These are phyloP conservation scores for Drosophila histrio DNA, from an alignment of 2,888 invertebrate species.

Conservation along the genomic window DNA sequence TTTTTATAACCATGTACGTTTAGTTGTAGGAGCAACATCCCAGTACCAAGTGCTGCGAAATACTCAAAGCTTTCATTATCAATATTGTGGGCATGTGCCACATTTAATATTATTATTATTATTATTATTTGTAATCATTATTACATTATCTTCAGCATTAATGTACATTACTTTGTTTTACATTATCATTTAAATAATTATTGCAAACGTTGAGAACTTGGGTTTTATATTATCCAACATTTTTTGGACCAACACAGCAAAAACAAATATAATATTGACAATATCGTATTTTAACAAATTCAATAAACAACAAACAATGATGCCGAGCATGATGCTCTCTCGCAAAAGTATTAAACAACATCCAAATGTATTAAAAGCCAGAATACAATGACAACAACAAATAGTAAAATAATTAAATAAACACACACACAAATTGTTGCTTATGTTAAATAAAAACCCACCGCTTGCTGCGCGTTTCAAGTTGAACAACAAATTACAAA, in stretches of 20 bases:
- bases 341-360: conserved; percentile 57
- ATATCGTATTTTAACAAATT: conserved; percentile 35
- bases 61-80: conserved; percentile 55
- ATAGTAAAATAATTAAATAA: conserved; percentile 20
- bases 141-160: conserved; percentile 24
- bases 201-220: neutral
- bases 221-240: conserved; percentile 13
- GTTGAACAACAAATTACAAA: conserved; percentile 39
- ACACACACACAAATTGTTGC: conserved; percentile 20
- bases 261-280: conserved; percentile 34
- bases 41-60: conserved; percentile 76
- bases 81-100: conserved; percentile 35
- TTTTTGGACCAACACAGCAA: conserved; percentile 32
- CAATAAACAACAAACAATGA: conserved; percentile 1
- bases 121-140: conserved; percentile 1
- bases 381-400: conserved; percentile 28
- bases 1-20: conserved; percentile 31
- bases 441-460: conserved; percentile 67
- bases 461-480: conserved; percentile 75
- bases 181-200: neutral
- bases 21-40: conserved; percentile 39
- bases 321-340: conserved; percentile 49
- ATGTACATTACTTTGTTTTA: conserved; percentile 17
- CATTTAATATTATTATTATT: conserved; percentile 16
- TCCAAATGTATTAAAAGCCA: conserved; percentile 52